phyloP scores from a whole-genome alignment of 2,888 invertebrate species.

The Tenthredo scrophulariae region DNA sequence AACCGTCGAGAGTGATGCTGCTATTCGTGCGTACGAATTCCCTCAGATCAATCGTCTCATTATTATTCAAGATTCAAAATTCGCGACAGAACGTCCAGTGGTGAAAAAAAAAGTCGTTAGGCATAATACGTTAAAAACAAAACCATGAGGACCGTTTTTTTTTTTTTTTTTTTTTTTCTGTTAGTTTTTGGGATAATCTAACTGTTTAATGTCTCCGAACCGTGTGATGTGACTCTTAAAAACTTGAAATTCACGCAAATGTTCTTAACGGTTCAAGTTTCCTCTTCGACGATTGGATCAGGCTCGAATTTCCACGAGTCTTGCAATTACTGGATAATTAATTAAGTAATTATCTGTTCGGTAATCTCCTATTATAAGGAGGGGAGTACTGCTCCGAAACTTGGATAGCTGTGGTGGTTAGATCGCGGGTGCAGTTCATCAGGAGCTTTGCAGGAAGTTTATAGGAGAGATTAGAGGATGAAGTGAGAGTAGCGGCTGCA shows the following conservation, averaged over 20 bases:
- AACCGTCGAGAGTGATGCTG: background rate
- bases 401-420: background rate
- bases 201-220: no score
- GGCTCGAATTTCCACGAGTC: background rate
- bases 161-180: no score
- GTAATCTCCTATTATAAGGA: background rate
- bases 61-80: background rate
- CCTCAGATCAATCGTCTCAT: background rate
- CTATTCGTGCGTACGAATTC: background rate
- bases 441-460: background rate
- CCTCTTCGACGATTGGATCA: background rate
- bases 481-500: background rate
- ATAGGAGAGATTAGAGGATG: background rate
- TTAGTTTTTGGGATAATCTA: no score
- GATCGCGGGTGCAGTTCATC: background rate
- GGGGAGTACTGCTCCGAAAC: background rate
- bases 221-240: no score
- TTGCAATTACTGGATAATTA: background rate
- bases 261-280: no score
- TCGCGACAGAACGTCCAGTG: background rate
- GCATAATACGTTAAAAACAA: background rate
- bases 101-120: background rate
- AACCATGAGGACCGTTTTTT: background rate
- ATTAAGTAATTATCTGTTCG: constrained; percentile 2
- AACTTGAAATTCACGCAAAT: background rate